phyloP scores from a whole-genome alignment of 2,113 vertebrate species.

The Phaethon lepturus region DNA sequence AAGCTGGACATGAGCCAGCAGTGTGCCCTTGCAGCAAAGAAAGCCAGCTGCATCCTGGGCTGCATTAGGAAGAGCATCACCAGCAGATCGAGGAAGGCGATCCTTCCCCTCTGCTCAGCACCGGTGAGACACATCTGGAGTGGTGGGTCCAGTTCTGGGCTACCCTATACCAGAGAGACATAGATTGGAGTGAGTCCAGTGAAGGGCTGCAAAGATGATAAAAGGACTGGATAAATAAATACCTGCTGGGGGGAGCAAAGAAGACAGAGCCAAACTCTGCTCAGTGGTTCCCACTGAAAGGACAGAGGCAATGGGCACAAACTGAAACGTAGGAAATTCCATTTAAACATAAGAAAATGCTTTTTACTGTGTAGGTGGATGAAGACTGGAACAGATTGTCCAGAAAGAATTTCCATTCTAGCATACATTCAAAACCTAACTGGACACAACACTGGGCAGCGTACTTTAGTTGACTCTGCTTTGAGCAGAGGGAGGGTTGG shows the following conservation, averaged over 20 bases:
- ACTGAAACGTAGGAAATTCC: background rate
- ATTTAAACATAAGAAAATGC: background rate
- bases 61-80: background rate
- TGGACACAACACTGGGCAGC: accelerated
- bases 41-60: background rate
- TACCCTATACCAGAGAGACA: background rate
- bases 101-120: background rate
- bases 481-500: background rate
- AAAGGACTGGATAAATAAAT: background rate
- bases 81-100: background rate
- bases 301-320: background rate
- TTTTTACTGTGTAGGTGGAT: background rate
- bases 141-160: background rate
- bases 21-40: background rate
- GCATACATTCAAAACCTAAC: background rate
- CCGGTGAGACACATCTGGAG: background rate
- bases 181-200: background rate
- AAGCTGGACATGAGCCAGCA: background rate
- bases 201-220: background rate
- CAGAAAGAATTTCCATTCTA: background rate
- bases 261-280: background rate
- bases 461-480: background rate
- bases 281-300: background rate
- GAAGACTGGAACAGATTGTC: background rate
- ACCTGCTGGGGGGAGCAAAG: background rate